These are phyloP conservation scores for Apodemia zela DNA, from an alignment of 2,888 invertebrate species.

Conservation along the genomic window DNA sequence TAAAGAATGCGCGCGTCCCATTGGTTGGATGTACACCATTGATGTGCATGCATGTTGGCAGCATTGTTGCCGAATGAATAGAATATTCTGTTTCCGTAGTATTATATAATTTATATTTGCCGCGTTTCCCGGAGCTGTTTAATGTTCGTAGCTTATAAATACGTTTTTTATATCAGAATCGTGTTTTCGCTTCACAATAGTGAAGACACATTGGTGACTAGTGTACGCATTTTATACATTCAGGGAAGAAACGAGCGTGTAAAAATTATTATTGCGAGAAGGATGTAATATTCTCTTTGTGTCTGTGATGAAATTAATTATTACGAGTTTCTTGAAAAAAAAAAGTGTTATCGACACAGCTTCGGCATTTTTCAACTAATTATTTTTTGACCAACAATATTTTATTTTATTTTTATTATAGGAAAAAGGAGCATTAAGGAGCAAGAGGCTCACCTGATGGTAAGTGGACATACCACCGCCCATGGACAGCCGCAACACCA, in stretches of 20 bases:
- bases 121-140: slow-evolving; percentile 9
- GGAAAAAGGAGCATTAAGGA: too few species aligned
- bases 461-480: too few species aligned
- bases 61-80: slow-evolving; percentile 39
- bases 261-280: neutral
- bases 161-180: slow-evolving; percentile 2
- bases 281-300: neutral
- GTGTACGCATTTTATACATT: neutral
- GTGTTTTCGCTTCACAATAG: neutral
- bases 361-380: too few species aligned
- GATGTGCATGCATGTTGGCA: slow-evolving; percentile 35
- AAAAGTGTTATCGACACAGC: too few species aligned
- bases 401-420: too few species aligned
- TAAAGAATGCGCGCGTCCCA: slow-evolving; percentile 22
- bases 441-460: too few species aligned
- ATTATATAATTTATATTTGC: slow-evolving; percentile 16
- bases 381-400: too few species aligned
- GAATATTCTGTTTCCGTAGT: slow-evolving; percentile 28
- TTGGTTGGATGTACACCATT: slow-evolving; percentile 29
- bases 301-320: too few species aligned
- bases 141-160: slow-evolving; percentile 10
- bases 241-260: neutral
- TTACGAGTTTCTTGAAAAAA: too few species aligned
- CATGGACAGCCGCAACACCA: too few species aligned
- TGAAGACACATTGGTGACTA: neutral